Percentiles rank a stretch among this genome's conserved stretches.
These are phyloP conservation scores for Ricordea florida DNA, from an alignment of 92 coral and sea anemone species.

Conservation along the genomic window DNA sequence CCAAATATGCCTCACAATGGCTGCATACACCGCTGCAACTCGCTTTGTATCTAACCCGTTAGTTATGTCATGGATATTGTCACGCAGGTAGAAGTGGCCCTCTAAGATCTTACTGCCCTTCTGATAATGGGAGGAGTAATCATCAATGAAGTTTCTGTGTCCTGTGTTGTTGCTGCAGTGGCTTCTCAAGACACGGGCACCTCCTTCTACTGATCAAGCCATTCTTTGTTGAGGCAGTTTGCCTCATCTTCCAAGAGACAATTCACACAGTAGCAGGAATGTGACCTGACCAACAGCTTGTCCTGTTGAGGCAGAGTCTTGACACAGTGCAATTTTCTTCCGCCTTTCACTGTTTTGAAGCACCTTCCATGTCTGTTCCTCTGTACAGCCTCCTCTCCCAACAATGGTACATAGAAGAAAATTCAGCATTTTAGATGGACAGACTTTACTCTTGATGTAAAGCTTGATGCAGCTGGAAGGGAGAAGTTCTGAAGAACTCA, in stretches of 20 bases:
- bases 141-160: no score
- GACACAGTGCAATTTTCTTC: constrained; percentile 36
- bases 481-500: constrained; percentile 28
- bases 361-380: constrained; percentile 18
- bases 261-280: constrained; percentile 3
- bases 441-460: neutral
- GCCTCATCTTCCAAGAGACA: neutral
- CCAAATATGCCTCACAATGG: no score
- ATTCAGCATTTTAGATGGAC: constrained; percentile 14
- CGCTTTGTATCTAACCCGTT: no score
- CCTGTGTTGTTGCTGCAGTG: constrained; percentile 1
- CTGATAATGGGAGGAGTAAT: no score
- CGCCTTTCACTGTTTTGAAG: constrained; percentile 26
- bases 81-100: constrained; percentile 3
- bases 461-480: constrained; percentile 28
- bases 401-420: constrained; percentile 27
- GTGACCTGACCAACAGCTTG: constrained; percentile 19
- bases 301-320: constrained; percentile 21
- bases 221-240: neutral
- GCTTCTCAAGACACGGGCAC: neutral
- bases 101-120: neutral
- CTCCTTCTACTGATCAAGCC: constrained; percentile 6
- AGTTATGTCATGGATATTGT: neutral
- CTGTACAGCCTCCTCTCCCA: constrained; percentile 40
- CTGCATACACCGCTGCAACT: no score